Conservation (phyloP, 2,888 invertebrate genomes). For the Synergus umbraculus region DNA sequence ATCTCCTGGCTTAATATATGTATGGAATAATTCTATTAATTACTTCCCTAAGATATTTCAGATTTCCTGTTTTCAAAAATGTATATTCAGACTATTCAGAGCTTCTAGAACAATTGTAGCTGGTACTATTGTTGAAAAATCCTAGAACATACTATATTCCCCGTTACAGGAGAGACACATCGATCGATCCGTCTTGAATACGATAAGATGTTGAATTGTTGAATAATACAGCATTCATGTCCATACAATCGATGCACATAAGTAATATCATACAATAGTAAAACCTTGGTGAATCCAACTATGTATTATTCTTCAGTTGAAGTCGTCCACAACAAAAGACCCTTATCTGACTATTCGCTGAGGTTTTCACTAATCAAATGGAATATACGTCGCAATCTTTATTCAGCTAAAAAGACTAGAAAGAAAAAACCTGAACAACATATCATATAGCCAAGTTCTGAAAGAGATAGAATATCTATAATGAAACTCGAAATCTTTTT, state of each 20-base stretch:
- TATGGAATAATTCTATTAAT: no score
- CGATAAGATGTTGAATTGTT: background rate
- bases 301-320: slow-evolving; percentile 18
- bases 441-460: no score
- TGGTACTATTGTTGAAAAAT: background rate
- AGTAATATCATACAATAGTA: slow-evolving; percentile 16
- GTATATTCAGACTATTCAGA: no score
- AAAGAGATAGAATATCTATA: no score
- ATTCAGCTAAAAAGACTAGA: background rate
- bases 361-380: background rate
- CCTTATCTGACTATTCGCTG: slow-evolving; percentile 6
- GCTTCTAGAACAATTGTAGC: no score
- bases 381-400: background rate
- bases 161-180: background rate
- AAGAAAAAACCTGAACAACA: no score
- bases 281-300: slow-evolving; percentile 20
- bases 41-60: no score
- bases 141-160: background rate
- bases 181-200: background rate
- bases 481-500: background rate
- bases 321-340: slow-evolving; percentile 11
- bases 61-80: no score
- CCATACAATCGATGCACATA: slow-evolving; percentile 17
- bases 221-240: slow-evolving; percentile 24
- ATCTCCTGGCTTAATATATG: no score